Evolutionary conservation across 1,140 invertebrate genomes (phyloP), one percentile per base, ranked within the genome.

Genomic region (Acromyrmex heyeri): DNA sequence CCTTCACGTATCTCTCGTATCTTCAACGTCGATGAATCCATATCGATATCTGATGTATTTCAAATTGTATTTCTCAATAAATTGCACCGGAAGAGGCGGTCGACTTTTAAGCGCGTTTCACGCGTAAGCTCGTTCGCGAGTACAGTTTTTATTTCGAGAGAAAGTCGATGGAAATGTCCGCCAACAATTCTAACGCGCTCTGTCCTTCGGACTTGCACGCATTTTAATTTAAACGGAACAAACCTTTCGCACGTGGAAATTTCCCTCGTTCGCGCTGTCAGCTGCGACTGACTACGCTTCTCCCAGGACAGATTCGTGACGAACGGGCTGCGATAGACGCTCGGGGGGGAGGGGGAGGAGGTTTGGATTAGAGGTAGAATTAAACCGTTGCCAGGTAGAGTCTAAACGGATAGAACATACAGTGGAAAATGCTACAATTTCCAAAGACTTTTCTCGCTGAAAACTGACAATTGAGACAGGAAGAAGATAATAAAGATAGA

Each of bases 201-300:
- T 44, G 21, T 50, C 65, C 16, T 16, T 55, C 44, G 30, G 61
- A 53, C 61, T n/a, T 61, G 30, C 30, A 55, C 62, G 79, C 69
- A 73, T 73, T 83, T 83, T 83, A 83, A 83, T 83, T 75, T 75
- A 62, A 83, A 73, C 57, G 48, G 79, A 86, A 90, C 86, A 85
- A 83, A 90, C 85, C 76, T 85, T 88, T 88, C 78, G 79, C 75
- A 87, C 70, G 38, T 78, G 86, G 75, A 90, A 88, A 90, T 90
- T 34, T 16, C 70, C 76, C 69, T 59, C 34, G 67, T 72, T 57
- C 57, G 55, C 34, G 79, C 88, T 90, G 88, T 89, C 89, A 90
- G 88, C 88, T 87, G 89, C 79, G 73, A 79, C 79, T 87, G 85
- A 89, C 89, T 85, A 85, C 86, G 86, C 79, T 67, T 59, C 89